Percentiles rank a stretch among this genome's conserved stretches.
Conservation (phyloP, 2,888 invertebrate genomes). For the Phasia obesa region DNA sequence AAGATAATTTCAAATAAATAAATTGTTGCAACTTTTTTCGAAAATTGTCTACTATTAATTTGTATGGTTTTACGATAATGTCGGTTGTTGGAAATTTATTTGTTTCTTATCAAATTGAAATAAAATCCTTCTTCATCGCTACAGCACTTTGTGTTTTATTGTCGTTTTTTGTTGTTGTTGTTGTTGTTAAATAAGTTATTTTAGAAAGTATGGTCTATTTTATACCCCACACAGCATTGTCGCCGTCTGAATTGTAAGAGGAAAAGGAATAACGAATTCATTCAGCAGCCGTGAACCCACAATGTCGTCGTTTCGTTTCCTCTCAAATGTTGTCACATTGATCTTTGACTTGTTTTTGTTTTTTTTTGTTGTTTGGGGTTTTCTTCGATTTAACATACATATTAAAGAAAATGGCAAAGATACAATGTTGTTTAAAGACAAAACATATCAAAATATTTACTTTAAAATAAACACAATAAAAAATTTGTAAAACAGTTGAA, state of each 20-base stretch:
- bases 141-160: constrained; percentile 1
- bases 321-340: constrained; percentile 67
- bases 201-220: constrained; percentile 50
- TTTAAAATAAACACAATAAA: constrained; percentile 1
- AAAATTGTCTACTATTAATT: constrained; percentile 1
- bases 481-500: constrained; percentile 30
- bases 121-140: constrained; percentile 15
- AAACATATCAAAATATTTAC: constrained; percentile 29
- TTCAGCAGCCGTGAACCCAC: constrained; percentile 56
- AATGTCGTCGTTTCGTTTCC: constrained; percentile 54
- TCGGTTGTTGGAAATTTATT: constrained; percentile 21
- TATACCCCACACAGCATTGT: constrained; percentile 10
- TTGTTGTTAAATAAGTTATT: constrained; percentile 26
- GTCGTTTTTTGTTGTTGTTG: not conserved
- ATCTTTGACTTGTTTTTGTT: constrained; percentile 66
- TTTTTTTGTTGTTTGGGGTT: constrained; percentile 7
- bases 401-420: not conserved
- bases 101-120: constrained; percentile 48
- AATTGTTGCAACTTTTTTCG: not conserved
- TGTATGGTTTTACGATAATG: constrained; percentile 17
- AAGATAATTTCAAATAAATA: no score
- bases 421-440: not conserved
- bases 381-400: constrained; percentile 38
- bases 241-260: not conserved
- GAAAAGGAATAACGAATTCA: constrained; percentile 1